Evolutionary conservation across 2,113 vertebrate species (phyloP), one percentile per base, ranked within the genome.

Genomic region (Typhlomys cinereus): DNA sequence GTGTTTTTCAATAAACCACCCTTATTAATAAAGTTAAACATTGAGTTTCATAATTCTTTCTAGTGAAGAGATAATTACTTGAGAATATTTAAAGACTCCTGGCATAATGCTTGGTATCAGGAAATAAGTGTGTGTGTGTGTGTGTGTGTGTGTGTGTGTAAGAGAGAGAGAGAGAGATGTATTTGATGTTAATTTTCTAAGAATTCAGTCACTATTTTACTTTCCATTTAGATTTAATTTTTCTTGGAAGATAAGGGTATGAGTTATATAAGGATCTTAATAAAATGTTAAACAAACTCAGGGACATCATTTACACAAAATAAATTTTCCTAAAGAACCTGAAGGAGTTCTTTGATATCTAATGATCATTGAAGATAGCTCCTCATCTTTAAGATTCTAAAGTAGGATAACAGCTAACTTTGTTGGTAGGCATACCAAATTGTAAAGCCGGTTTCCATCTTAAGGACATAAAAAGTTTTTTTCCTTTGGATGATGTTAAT

Each of bases 181-280:
- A 52, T 15, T 13, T 69, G 2, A 73, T 52, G 48, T 57, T 62
- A 62, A 50, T n/a, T 62, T 48, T 80, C 41, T 88, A 10, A 50
- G 23, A 66, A 59, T 61, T 3, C 15, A 39, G 2, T 73, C 64
- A 39, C 9, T 36, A 31, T 66, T 83, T 36, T 20, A 48, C 2
- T 88, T 86, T 25, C 41, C 84, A n/a, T 36, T 31, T 29, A 3
- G 25, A 88, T 57, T 75, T 70, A 4, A 52, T 61, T 88, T 20
- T 50, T 27, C 34, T 90, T 20, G 5, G 17, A 54, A 76, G 62
- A 0, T 71, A 27, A 78, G 54, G 66, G 31, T 7, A 27, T 41
- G 15, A 10, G 0, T 5, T 95, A 5, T 2, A 57, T n/a, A 59
- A 3, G 23, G n/a, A n/a, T n/a, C n/a, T n/a, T n/a, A n/a, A n/a